A percentile compares a stretch with the other conserved stretches of the same genome.
These are phyloP conservation scores for Perca fluviatilis DNA, from an alignment of 2,113 vertebrate genomes.

Conservation along the genomic window DNA sequence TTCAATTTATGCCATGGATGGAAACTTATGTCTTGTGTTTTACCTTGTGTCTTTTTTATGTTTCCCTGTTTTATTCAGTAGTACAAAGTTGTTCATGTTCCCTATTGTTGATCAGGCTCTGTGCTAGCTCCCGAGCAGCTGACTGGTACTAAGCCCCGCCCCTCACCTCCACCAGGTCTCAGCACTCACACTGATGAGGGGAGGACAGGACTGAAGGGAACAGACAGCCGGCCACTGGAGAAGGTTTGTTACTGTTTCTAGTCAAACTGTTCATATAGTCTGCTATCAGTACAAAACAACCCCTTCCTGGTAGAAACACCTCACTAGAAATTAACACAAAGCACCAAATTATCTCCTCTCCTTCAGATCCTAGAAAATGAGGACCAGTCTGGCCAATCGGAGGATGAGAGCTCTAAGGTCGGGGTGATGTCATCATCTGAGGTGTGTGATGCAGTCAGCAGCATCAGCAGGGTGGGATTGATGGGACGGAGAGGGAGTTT, in stretches of 20 bases:
- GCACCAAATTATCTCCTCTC: neutral
- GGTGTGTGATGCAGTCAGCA: conserved; percentile 53
- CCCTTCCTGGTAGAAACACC: neutral
- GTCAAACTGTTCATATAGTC: neutral
- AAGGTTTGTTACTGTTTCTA: conserved; percentile 70
- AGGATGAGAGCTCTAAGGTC: conserved; percentile 43
- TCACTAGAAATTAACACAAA: neutral
- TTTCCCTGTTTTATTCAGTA: neutral
- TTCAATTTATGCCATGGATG: neutral
- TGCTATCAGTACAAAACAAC: neutral
- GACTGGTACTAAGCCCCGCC: conserved; percentile 70
- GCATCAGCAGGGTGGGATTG: conserved; percentile 45
- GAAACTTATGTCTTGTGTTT: neutral
- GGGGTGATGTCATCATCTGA: conserved; percentile 51
- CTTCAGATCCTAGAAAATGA: conserved; percentile 83
- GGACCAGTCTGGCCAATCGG: conserved; percentile 72
- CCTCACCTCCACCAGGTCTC: conserved; percentile 81
- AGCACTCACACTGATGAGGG: conserved; percentile 72
- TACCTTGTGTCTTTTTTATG: neutral
- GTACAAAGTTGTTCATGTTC: neutral
- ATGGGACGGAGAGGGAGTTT: conserved; percentile 75
- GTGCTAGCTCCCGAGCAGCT: conserved; percentile 49
- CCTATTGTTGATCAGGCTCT: conserved; percentile 46
- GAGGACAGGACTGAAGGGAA: conserved; percentile 68
- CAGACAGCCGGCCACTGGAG: conserved; percentile 78